Evolutionary conservation across 2,113 vertebrate genomes (phyloP).

Genomic region (Piprites chloris): DNA sequence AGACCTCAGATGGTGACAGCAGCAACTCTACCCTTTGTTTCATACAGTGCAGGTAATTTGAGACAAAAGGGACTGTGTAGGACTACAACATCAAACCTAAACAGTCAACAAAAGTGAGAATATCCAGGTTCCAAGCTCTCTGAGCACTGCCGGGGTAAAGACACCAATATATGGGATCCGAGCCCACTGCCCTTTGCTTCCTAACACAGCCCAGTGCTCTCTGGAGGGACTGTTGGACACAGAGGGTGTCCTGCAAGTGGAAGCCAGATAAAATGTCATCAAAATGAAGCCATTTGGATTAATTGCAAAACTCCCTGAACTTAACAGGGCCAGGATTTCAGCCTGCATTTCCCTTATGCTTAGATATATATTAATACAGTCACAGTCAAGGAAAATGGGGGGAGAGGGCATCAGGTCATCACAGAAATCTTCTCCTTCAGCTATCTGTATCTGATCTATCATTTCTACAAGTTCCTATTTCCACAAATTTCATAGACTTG

Average conservation of each 20-base stretch:
- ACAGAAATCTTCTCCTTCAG: neutral
- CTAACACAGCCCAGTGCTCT: neutral
- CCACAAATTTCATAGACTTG: neutral
- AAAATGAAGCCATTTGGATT: neutral
- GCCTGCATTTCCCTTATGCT: neutral
- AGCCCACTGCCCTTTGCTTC: neutral
- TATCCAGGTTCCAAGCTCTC: neutral
- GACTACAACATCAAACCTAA: neutral
- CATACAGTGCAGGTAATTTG: neutral
- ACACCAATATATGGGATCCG: fast-evolving
- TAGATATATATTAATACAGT: neutral
- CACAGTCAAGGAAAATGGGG: fast-evolving
- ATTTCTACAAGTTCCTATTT: neutral
- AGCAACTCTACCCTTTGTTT: neutral
- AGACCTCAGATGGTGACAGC: neutral
- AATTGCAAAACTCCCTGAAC: neutral
- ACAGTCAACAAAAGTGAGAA: neutral
- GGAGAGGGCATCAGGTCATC: neutral
- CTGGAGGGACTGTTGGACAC: fast-evolving
- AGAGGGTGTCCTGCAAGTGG: neutral
- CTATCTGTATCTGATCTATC: neutral
- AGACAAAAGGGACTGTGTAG: neutral
- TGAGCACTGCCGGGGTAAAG: neutral
- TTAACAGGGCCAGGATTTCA: neutral
- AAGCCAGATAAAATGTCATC: neutral